Evolutionary conservation across 1,140 invertebrate genomes (phyloP).

Genomic region (Coboldia fuscipes): DNA sequence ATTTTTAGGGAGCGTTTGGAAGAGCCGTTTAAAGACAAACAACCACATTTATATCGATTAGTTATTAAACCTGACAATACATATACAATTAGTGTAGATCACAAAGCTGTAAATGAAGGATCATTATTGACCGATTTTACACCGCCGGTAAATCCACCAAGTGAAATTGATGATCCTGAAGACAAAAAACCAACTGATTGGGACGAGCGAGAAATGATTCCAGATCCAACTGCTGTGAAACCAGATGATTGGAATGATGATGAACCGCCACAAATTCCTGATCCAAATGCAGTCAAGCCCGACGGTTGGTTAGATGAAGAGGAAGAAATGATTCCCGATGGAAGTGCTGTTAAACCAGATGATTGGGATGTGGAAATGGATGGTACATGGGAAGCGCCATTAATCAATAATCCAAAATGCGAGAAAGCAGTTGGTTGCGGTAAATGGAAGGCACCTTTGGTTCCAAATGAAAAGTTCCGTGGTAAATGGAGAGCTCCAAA

Average conservation of each 20-base stretch:
- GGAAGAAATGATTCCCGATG: slow-evolving; percentile 69
- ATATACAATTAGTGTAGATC: slow-evolving; percentile 46
- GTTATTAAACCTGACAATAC: slow-evolving; percentile 76
- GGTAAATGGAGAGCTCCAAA: slow-evolving; percentile 80
- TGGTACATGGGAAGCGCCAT: slow-evolving; percentile 84
- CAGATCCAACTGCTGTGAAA: slow-evolving; percentile 67
- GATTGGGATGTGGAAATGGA: slow-evolving; percentile 99
- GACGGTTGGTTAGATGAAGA: slow-evolving; percentile 90
- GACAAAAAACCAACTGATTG: slow-evolving; percentile 83
- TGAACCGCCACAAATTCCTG: slow-evolving; percentile 72
- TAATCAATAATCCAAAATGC: slow-evolving; percentile 83
- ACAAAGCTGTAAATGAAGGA: slow-evolving; percentile 64
- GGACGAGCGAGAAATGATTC: slow-evolving; percentile 94
- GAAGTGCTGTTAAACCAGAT: slow-evolving; percentile 64
- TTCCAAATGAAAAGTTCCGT: slow-evolving; percentile 81
- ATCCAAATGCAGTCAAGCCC: slow-evolving; percentile 73
- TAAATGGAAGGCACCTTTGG: slow-evolving; percentile 62
- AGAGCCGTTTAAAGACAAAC: slow-evolving; percentile 82
- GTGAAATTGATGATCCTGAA: slow-evolving; percentile 85
- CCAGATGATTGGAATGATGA: slow-evolving; percentile 93
- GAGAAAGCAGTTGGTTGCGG: slow-evolving; percentile 73
- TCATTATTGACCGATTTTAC: slow-evolving; percentile 73
- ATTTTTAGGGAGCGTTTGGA: slow-evolving; percentile 44
- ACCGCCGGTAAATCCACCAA: slow-evolving; percentile 85
- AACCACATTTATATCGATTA: slow-evolving; percentile 86